Evolutionary conservation across 2,888 invertebrate species (phyloP).

Genomic region (Capitulum mitella): DNA sequence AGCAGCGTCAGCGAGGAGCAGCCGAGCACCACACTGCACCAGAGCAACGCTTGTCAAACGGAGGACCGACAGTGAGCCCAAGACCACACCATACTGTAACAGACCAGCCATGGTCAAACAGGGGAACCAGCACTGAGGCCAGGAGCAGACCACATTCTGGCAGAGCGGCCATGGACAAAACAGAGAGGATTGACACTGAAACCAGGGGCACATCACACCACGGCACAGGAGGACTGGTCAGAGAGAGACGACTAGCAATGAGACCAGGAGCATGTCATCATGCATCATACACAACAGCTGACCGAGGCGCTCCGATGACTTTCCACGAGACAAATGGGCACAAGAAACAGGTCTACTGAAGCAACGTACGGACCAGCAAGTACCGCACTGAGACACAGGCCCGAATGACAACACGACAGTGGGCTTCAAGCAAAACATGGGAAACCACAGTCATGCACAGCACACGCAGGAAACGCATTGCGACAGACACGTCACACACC

Average conservation of each 20-base stretch:
- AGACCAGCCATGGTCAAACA: not conserved
- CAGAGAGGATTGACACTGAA: not conserved
- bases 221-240: too few relatives aligned
- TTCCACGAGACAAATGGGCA: too few relatives aligned
- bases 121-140: not conserved
- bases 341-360: too few relatives aligned
- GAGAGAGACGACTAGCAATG: too few relatives aligned
- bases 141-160: not conserved
- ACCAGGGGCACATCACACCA: not conserved
- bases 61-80: not conserved
- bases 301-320: too few relatives aligned
- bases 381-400: not conserved
- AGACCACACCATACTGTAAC: not conserved
- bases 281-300: too few relatives aligned
- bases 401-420: not conserved
- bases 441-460: not conserved
- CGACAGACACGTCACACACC: not conserved
- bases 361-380: not conserved
- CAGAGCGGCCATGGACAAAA: not conserved
- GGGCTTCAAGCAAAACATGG: not conserved
- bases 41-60: too few relatives aligned
- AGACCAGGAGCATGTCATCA: too few relatives aligned
- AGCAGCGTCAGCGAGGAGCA: not conserved
- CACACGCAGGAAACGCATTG: not conserved
- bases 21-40: not conserved